phyloP scores from a whole-genome alignment of 1,140 invertebrate genomes.

The Drosophila miranda region DNA sequence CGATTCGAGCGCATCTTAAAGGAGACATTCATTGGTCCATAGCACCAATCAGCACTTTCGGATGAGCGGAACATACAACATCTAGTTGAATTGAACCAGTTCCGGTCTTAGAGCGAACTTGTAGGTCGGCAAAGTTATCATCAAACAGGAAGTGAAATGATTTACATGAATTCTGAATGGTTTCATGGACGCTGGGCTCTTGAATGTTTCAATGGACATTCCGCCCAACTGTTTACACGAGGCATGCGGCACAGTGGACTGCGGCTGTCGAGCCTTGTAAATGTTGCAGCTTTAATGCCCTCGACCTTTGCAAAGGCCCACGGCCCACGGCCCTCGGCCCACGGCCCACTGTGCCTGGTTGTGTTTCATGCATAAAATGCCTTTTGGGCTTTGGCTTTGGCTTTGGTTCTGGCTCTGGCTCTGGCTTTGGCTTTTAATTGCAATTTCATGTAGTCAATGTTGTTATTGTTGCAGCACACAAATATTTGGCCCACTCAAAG shows the following conservation, averaged over 20 bases:
- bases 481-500: conserved; percentile 41
- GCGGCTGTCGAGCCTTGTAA: background rate
- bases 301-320: background rate
- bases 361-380: conserved; percentile 42
- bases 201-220: background rate
- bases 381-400: conserved; percentile 21
- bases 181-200: conserved; percentile 20
- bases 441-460: conserved; percentile 46
- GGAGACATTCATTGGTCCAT: too few species aligned
- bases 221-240: too few species aligned
- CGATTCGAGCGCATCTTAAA: too few species aligned
- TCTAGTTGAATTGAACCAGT: background rate
- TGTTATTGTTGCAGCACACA: conserved; percentile 20
- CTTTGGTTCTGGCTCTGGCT: conserved; percentile 26
- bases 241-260: too few species aligned
- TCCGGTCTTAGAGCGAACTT: conserved; percentile 8
- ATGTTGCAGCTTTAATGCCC: too few species aligned
- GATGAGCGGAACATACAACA: too few species aligned
- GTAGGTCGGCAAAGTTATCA: too few species aligned
- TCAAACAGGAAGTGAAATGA: conserved; percentile 21
- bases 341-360: background rate
- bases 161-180: conserved; percentile 39
- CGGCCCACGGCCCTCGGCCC: background rate
- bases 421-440: conserved; percentile 54
- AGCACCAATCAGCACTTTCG: too few species aligned